Evolutionary conservation across 2,888 invertebrate species (phyloP).

Genomic region (Drosophila anomalipes): DNA sequence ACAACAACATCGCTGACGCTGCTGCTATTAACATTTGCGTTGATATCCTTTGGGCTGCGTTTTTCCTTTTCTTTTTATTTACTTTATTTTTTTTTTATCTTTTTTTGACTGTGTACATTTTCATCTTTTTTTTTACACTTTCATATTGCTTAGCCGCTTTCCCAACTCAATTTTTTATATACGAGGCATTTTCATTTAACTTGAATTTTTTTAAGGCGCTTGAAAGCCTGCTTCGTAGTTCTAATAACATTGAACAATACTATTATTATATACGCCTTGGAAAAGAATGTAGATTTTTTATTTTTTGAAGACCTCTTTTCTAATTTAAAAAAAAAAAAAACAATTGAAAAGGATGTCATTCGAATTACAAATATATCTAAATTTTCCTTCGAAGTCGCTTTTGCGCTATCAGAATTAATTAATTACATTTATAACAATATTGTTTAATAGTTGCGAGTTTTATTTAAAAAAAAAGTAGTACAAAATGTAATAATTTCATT

Average conservation of each 20-base stretch:
- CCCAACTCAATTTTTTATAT: slow-evolving; percentile 60
- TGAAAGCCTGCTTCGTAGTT: slow-evolving; percentile 21
- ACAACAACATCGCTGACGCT: slow-evolving; percentile 35
- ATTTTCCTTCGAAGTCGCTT: too few relatives aligned
- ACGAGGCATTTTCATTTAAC: slow-evolving; percentile 61
- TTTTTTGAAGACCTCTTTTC: background rate
- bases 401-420: too few relatives aligned
- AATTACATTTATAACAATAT: too few relatives aligned
- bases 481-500: background rate
- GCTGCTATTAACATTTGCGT: slow-evolving; percentile 78
- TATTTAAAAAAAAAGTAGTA: too few relatives aligned
- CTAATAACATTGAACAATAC: background rate
- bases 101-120: background rate
- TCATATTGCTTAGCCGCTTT: slow-evolving; percentile 56
- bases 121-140: slow-evolving; percentile 26
- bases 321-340: too few relatives aligned
- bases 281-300: background rate
- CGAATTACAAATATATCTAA: too few relatives aligned
- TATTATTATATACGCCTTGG: background rate
- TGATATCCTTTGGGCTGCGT: slow-evolving; percentile 65
- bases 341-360: too few relatives aligned
- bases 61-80: slow-evolving; percentile 6
- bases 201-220: slow-evolving; percentile 35
- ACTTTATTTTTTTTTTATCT: slow-evolving; percentile 30
- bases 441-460: too few relatives aligned